Evolutionary conservation across 2,888 invertebrate genomes (phyloP).

Genomic region (Leptopilina drosophilae): DNA sequence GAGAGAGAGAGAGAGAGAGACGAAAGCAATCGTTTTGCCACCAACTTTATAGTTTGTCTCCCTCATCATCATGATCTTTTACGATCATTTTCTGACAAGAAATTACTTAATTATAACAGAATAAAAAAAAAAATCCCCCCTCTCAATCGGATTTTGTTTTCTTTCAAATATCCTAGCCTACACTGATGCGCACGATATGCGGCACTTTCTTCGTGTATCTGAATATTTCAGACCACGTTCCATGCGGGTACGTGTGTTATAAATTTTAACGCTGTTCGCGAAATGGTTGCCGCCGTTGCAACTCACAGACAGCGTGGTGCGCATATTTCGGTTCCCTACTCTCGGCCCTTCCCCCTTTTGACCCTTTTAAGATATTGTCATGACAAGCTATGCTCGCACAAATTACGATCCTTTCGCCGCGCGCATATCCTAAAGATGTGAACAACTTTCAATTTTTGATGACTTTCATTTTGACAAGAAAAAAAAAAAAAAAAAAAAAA

Average conservation of each 20-base stretch:
- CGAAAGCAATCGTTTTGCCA: conserved; percentile 3
- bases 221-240: conserved; percentile 59
- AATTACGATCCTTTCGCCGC: neutral
- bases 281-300: conserved; percentile 41
- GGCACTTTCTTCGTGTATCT: conserved; percentile 52
- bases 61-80: neutral
- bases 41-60: conserved; percentile 24
- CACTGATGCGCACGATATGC: conserved; percentile 8
- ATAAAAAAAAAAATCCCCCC: too few species aligned
- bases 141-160: neutral
- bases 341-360: conserved; percentile 8
- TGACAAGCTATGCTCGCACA: neutral
- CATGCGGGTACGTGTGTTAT: conserved; percentile 52
- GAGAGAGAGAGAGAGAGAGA: conserved; percentile 30
- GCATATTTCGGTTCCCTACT: conserved; percentile 26
- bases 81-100: conserved; percentile 22
- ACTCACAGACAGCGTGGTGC: conserved; percentile 30
- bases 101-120: conserved; percentile 18
- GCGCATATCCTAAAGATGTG: too few species aligned
- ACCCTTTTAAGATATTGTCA: neutral
- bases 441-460: neutral
- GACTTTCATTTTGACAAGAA: neutral
- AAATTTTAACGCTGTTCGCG: conserved; percentile 54
- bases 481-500: neutral
- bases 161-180: too few species aligned